These are phyloP conservation scores for Turritopsis dohrnii DNA, from an alignment of 30 jellyfish, hydroid and myxozoan genomes.

Conservation along the genomic window DNA sequence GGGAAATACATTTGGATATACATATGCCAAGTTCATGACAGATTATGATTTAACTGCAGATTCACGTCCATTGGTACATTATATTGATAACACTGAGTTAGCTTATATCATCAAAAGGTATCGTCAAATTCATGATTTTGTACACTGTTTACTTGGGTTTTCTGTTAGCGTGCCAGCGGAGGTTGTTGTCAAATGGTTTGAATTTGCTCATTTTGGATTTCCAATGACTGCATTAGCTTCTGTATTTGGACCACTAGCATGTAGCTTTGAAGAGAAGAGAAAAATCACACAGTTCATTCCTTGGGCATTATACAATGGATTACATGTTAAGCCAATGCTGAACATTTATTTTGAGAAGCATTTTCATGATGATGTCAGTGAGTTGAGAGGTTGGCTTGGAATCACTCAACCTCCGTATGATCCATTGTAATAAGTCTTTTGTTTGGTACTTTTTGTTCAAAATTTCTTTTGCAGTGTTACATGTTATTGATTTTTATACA, in stretches of 20 bases:
- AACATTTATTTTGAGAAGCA: constrained; percentile 78
- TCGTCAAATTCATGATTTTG: constrained; percentile 90
- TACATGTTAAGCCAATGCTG: constrained; percentile 49
- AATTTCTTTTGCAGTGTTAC: no score
- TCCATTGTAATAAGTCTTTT: background rate
- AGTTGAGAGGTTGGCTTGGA: constrained; percentile 43
- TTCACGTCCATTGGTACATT: constrained; percentile 77
- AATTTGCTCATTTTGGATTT: constrained; percentile 74
- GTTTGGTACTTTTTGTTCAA: no score
- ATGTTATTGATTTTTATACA: no score
- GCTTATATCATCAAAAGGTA: constrained; percentile 94
- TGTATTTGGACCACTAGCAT: constrained; percentile 71
- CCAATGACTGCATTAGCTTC: constrained; percentile 87
- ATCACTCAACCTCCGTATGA: constrained; percentile 46
- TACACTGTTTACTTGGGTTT: constrained; percentile 68
- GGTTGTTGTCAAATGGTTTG: constrained; percentile 95
- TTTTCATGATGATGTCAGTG: constrained; percentile 63
- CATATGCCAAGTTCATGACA: constrained; percentile 78
- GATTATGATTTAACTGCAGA: constrained; percentile 56
- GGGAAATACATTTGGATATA: constrained; percentile 77
- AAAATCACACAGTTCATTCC: constrained; percentile 53
- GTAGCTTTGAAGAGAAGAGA: constrained; percentile 36
- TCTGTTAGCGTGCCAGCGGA: constrained; percentile 76
- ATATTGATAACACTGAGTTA: constrained; percentile 78
- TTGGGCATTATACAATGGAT: constrained; percentile 94